Percentiles rank a stretch among this genome's conserved stretches.
phyloP scores from a whole-genome alignment of 2,888 invertebrate species.

The Lochmaea crataegi region DNA sequence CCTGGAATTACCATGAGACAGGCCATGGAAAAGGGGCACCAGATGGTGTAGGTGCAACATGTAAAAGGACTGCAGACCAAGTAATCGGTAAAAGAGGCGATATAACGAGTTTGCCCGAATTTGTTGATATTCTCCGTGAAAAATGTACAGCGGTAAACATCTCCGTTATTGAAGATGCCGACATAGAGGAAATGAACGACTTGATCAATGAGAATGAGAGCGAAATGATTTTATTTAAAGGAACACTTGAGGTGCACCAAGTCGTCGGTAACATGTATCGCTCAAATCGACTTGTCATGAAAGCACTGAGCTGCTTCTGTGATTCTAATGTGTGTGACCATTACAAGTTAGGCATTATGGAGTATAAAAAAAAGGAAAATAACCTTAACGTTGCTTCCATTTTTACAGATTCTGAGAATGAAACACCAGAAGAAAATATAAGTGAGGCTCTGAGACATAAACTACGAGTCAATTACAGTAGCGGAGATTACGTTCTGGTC shows the following conservation, averaged over 20 bases:
- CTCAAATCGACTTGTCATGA: not conserved
- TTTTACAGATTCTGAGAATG: not conserved
- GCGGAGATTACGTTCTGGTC: not conserved
- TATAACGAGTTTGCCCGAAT: slow-evolving; percentile 46
- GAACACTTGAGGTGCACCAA: not conserved
- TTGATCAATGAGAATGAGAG: too few species aligned
- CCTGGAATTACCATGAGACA: slow-evolving; percentile 54
- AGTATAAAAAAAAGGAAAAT: not conserved
- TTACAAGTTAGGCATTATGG: not conserved
- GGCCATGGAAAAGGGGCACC: slow-evolving; percentile 58
- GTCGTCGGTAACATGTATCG: not conserved
- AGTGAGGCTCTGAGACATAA: not conserved
- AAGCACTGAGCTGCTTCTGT: not conserved
- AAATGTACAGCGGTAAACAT: not conserved
- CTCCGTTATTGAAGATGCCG: not conserved
- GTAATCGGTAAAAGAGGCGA: slow-evolving; percentile 49
- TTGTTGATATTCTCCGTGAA: not conserved
- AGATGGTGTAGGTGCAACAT: slow-evolving; percentile 56
- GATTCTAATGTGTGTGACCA: too few species aligned
- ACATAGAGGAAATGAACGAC: too few species aligned
- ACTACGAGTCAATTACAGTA: not conserved
- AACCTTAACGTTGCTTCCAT: not conserved
- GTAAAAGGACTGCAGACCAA: slow-evolving; percentile 23
- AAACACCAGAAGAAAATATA: not conserved
- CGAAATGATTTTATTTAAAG: not conserved